phyloP scores from a whole-genome alignment of 2,797 vertebrate genomes.

The Lepus oiostolus region DNA sequence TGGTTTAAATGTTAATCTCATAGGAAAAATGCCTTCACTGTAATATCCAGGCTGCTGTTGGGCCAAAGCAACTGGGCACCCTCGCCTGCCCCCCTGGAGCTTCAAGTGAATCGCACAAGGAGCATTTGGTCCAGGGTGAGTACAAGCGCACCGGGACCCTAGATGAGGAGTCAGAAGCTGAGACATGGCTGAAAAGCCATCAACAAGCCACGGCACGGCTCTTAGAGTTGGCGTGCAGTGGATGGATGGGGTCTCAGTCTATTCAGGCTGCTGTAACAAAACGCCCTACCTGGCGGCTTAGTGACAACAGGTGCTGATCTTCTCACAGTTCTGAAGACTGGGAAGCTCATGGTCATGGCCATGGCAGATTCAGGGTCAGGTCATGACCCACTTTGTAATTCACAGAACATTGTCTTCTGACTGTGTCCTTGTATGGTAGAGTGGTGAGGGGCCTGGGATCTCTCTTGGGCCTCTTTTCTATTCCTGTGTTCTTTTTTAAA shows the following conservation, averaged over 20 bases:
- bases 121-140: background rate
- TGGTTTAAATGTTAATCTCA: background rate
- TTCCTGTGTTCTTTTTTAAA: too few species aligned
- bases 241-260: background rate
- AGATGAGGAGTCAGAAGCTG: background rate
- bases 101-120: background rate
- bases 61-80: background rate
- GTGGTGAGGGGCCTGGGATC: background rate
- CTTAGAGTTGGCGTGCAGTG: background rate
- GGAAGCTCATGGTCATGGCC: background rate
- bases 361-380: too few species aligned
- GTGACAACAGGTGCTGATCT: background rate
- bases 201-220: rapidly evolving
- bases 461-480: background rate
- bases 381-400: background rate
- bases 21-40: background rate
- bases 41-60: background rate
- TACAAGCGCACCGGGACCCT: rapidly evolving
- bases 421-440: too few species aligned
- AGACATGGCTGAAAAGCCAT: background rate
- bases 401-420: background rate
- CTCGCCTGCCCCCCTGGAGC: background rate
- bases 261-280: background rate
- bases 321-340: background rate
- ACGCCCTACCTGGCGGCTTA: background rate